phyloP scores from a whole-genome alignment of 2,888 invertebrate species.

The Rhorus exstirpatorius region DNA sequence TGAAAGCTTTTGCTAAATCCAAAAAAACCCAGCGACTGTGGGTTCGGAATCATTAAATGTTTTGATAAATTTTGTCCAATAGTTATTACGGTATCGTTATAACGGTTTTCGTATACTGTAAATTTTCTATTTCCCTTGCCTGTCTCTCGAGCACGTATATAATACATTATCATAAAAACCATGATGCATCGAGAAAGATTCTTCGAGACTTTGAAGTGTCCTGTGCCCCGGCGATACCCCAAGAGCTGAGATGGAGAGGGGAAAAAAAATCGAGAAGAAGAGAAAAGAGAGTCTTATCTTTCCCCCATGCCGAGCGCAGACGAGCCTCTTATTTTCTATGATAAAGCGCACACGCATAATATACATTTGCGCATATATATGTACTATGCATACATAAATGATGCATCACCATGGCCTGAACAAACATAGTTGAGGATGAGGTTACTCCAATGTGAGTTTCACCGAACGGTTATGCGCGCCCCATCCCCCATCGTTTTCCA shows the following conservation, averaged over 20 bases:
- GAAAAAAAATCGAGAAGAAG: constrained; percentile 28
- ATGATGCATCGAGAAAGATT: constrained; percentile 65
- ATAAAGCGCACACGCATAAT: constrained; percentile 9
- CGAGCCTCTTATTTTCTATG: constrained; percentile 63
- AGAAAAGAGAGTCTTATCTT: constrained; percentile 63
- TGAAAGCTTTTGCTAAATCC: no score
- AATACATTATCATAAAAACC: constrained; percentile 67
- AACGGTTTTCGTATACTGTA: no score
- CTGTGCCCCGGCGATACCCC: constrained; percentile 12
- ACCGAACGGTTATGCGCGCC: constrained; percentile 23
- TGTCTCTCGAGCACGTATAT: constrained; percentile 49
- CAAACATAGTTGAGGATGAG: constrained; percentile 59
- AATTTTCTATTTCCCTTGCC: constrained; percentile 58
- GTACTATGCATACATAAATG: constrained; percentile 9
- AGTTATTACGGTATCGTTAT: no score
- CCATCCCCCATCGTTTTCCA: constrained; percentile 53
- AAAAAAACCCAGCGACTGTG: no score
- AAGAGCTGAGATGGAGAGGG: not conserved
- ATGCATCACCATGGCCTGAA: constrained; percentile 46
- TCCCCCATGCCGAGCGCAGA: constrained; percentile 57
- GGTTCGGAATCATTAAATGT: no score
- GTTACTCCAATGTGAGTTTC: constrained; percentile 41
- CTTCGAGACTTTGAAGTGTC: constrained; percentile 47
- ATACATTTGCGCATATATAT: constrained; percentile 24
- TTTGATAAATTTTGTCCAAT: no score